phyloP scores from a whole-genome alignment of 2,113 vertebrate genomes.

The Rousettus leschenaultii region DNA sequence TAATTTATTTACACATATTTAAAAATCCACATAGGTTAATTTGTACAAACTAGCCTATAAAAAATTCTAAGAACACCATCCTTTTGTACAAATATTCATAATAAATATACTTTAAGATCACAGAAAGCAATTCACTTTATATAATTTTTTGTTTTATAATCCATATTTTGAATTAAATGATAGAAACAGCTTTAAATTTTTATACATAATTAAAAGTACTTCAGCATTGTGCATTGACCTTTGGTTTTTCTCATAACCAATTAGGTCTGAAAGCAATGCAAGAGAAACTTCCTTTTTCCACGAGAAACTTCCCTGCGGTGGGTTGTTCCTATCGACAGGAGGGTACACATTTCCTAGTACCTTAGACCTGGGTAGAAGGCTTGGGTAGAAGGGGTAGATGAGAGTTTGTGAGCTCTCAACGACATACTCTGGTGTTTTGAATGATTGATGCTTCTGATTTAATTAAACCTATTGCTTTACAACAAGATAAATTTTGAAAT shows the following conservation, averaged over 20 bases:
- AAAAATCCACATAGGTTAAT: neutral
- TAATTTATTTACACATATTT: slow-evolving; percentile 32
- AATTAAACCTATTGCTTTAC: slow-evolving; percentile 12
- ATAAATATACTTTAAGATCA: neutral
- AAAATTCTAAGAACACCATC: neutral
- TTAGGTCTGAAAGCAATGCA: slow-evolving; percentile 74
- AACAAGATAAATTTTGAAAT: neutral
- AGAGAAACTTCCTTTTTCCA: slow-evolving; percentile 76
- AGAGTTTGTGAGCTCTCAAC: neutral
- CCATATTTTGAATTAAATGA: slow-evolving; percentile 36
- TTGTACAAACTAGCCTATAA: neutral
- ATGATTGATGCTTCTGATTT: slow-evolving; percentile 2
- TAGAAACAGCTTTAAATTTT: slow-evolving; percentile 15
- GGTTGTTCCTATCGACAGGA: slow-evolving; percentile 77
- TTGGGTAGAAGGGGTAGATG: neutral
- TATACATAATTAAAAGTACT: neutral
- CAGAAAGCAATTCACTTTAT: neutral
- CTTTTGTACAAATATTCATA: slow-evolving; percentile 32
- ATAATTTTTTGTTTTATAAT: slow-evolving; percentile 7
- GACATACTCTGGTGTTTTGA: slow-evolving; percentile 27
- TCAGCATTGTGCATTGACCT: slow-evolving; percentile 74
- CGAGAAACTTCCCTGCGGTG: slow-evolving; percentile 75
- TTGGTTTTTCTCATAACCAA: slow-evolving; percentile 72
- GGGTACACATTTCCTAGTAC: slow-evolving; percentile 57
- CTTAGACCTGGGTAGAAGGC: neutral